Evolutionary conservation across 1,140 invertebrate genomes (phyloP).

Genomic region (Micrasema minimum): DNA sequence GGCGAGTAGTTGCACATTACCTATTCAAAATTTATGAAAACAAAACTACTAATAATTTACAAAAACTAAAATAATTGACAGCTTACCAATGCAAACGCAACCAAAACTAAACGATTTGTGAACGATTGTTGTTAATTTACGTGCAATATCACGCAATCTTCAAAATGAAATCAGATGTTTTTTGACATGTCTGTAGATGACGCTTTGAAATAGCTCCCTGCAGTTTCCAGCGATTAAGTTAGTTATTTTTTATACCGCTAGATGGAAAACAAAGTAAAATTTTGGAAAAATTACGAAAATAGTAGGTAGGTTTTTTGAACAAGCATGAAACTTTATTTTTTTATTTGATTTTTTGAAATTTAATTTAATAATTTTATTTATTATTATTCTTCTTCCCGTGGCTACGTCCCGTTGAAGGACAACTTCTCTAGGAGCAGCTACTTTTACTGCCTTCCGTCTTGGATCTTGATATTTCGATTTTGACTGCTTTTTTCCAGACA

Average conservation of each 20-base stretch:
- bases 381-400: too few relatives aligned
- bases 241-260: not conserved
- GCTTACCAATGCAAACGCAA: slow-evolving; percentile 26
- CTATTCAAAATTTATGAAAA: slow-evolving; percentile 17
- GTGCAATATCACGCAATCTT: slow-evolving; percentile 28
- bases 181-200: slow-evolving; percentile 41
- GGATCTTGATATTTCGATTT: too few relatives aligned
- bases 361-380: too few relatives aligned
- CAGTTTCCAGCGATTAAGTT: slow-evolving; percentile 1
- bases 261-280: not conserved
- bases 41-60: slow-evolving; percentile 26
- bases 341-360: too few relatives aligned
- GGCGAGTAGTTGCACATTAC: too few relatives aligned
- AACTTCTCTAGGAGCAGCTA: too few relatives aligned
- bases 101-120: slow-evolving; percentile 21
- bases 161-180: slow-evolving; percentile 36
- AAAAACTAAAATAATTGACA: slow-evolving; percentile 25
- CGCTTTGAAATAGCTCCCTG: slow-evolving; percentile 32
- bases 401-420: too few relatives aligned
- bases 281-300: too few relatives aligned
- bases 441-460: too few relatives aligned
- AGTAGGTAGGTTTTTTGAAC: too few relatives aligned
- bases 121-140: slow-evolving; percentile 31
- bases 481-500: too few relatives aligned
- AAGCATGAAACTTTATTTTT: too few relatives aligned